Conservation (phyloP, 2,888 invertebrate species). For the Slavum lentiscoides region DNA sequence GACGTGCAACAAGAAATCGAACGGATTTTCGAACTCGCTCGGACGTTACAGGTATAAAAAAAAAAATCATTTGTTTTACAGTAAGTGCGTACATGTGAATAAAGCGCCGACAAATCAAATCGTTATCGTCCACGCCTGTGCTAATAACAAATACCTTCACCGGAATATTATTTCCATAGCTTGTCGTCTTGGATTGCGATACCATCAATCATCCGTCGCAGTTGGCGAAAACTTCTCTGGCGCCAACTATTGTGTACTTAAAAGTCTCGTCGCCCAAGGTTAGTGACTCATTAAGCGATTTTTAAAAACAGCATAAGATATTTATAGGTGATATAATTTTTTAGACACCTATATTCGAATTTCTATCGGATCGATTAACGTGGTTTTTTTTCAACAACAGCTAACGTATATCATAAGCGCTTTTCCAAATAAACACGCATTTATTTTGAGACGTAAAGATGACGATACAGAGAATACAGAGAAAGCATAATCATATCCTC, state of each 20-base stretch:
- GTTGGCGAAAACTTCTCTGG: conserved; percentile 96
- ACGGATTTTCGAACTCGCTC: conserved; percentile 97
- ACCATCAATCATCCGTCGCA: conserved; percentile 99
- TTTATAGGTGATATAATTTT: no score
- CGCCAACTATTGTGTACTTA: conserved; percentile 97
- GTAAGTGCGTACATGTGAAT: no score
- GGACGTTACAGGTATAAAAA: conserved; percentile 87
- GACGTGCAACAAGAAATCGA: conserved; percentile 97
- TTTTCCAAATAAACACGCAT: no score
- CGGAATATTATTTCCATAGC: conserved; percentile 63
- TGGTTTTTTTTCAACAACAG: no score
- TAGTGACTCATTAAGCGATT: conserved; percentile 58
- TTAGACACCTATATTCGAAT: no score
- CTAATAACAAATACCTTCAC: neutral
- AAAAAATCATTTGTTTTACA: no score
- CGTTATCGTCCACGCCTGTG: neutral
- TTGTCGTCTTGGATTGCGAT: conserved; percentile 99
- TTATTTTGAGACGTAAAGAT: no score
- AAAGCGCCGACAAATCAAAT: neutral
- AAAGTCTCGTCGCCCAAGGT: conserved; percentile 99
- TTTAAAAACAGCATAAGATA: no score
- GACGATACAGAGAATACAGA: no score
- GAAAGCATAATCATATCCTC: no score
- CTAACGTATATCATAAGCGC: no score
- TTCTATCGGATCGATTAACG: no score